phyloP scores from a whole-genome alignment of 2,797 vertebrate species.

The Melanotaenia boesemani region DNA sequence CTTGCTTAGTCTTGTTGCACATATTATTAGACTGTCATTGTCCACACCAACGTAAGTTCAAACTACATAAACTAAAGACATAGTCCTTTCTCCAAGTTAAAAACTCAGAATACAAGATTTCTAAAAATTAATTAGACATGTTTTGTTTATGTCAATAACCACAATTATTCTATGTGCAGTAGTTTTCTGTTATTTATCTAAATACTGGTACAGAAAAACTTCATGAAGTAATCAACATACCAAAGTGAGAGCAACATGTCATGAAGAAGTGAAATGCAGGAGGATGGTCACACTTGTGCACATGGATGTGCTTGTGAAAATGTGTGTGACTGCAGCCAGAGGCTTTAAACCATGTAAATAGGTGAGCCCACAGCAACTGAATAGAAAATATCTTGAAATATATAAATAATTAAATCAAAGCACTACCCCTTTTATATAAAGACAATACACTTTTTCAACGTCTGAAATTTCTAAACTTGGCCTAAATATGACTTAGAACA shows the following conservation, averaged over 20 bases:
- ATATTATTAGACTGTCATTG: neutral
- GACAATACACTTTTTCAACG: neutral
- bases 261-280: conserved; percentile 36
- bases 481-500: neutral
- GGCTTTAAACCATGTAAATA: conserved; percentile 23
- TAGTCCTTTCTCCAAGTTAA: neutral
- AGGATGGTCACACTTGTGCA: conserved; percentile 4
- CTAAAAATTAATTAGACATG: neutral
- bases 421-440: neutral
- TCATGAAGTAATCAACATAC: conserved; percentile 45
- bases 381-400: neutral
- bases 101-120: neutral
- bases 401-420: neutral
- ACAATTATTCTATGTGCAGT: neutral
- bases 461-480: neutral
- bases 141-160: neutral
- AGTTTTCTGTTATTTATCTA: neutral
- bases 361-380: neutral
- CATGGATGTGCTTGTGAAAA: conserved; percentile 11
- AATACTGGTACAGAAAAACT: conserved; percentile 36
- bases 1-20: neutral
- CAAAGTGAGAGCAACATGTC: conserved; percentile 64
- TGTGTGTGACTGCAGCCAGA: conserved; percentile 67
- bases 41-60: neutral
- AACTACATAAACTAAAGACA: neutral